phyloP scores from a whole-genome alignment of 2,888 invertebrate species.

The Chouioia cunea region DNA sequence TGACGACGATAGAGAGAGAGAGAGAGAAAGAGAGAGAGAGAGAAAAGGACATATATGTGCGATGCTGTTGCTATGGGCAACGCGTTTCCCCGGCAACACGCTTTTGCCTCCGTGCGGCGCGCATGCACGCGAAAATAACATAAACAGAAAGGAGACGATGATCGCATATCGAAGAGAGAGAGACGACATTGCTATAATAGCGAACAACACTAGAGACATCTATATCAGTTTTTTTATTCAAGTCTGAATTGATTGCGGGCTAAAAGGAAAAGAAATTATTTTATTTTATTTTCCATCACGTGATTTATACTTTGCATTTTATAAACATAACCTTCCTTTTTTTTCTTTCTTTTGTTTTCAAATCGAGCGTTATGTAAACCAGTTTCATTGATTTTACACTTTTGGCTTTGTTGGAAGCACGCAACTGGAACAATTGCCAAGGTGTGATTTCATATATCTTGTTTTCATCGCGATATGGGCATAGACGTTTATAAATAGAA shows the following conservation, averaged over 20 bases:
- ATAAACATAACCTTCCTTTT: conserved; percentile 33
- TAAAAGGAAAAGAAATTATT: no score
- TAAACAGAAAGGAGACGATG: not conserved
- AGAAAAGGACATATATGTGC: conserved; percentile 25
- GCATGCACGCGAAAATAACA: conserved; percentile 5
- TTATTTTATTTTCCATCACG: not conserved
- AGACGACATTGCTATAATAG: no score
- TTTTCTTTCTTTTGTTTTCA: no score
- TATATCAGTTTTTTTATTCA: no score
- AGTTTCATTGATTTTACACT: not conserved
- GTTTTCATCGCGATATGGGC: not conserved
- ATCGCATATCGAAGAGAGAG: no score
- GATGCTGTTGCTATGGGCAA: conserved; percentile 64
- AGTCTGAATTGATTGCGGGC: no score
- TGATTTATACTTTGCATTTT: not conserved
- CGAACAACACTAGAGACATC: no score
- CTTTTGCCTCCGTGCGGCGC: conserved; percentile 27
- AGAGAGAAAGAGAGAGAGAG: not conserved
- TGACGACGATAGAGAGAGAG: conserved; percentile 4
- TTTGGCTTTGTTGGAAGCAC: not conserved
- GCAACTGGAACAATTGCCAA: not conserved
- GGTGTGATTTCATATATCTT: not conserved
- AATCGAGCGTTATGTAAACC: conserved; percentile 51
- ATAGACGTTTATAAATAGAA: conserved; percentile 15
- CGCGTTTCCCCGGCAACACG: conserved; percentile 59